Conservation (phyloP, 1,140 invertebrate species). For the Tribolium madens region DNA sequence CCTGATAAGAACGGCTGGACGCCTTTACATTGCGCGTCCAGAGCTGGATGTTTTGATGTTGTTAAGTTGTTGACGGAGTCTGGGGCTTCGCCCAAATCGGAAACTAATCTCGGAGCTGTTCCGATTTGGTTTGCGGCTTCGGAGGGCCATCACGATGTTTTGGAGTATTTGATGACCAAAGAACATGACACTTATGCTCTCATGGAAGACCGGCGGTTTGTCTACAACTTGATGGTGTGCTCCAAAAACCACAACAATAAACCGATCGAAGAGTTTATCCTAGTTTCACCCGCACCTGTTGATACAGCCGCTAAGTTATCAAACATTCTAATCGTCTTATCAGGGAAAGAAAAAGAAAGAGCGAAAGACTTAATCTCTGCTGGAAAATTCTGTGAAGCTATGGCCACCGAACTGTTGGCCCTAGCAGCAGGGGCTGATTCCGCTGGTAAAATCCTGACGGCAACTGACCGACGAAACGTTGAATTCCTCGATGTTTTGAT, state of each 20-base stretch:
- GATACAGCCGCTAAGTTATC: constrained; percentile 98
- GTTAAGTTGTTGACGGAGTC: constrained; percentile 95
- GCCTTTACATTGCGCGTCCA: constrained; percentile 93
- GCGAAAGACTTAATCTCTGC: constrained; percentile 95
- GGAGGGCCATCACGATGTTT: constrained; percentile 94
- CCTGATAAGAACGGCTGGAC: constrained; percentile 99
- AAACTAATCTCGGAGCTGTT: constrained; percentile 93
- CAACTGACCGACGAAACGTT: constrained; percentile 90
- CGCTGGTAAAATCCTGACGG: constrained; percentile 90
- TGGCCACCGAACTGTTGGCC: constrained; percentile 96
- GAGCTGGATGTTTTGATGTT: constrained; percentile 94
- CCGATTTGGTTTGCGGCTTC: constrained; percentile 98
- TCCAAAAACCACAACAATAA: constrained; percentile 97
- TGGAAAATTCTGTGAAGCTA: constrained; percentile 94
- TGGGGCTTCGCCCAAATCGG: constrained; percentile 92
- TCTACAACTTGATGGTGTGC: constrained; percentile 98
- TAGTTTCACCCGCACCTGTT: constrained; percentile 96
- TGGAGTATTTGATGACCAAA: constrained; percentile 96
- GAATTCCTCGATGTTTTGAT: constrained; percentile 98
- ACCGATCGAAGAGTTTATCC: constrained; percentile 96
- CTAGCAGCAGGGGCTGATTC: constrained; percentile 94
- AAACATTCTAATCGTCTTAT: constrained; percentile 89
- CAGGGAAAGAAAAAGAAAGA: constrained; percentile 96
- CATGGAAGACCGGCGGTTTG: constrained; percentile 98
- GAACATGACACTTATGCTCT: constrained; percentile 97